Evolutionary conservation across 2,113 vertebrate species (phyloP).

Genomic region (Oriolus oriolus): DNA sequence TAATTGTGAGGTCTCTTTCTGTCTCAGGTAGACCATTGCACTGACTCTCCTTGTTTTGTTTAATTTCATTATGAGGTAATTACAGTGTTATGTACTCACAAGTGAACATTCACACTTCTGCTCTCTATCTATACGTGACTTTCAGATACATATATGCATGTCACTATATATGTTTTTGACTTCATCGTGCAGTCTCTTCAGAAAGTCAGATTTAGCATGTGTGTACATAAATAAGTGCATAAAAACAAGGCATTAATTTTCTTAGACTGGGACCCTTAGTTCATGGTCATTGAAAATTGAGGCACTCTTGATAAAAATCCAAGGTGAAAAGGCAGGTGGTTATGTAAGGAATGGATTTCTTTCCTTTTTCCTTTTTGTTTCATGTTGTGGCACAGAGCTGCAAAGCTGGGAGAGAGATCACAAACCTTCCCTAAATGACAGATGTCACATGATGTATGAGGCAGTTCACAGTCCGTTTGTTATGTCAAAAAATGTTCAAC

Average conservation of each 20-base stretch:
- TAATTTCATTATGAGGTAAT: neutral
- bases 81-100: neutral
- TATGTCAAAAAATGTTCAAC: accelerated
- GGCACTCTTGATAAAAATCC: neutral
- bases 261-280: neutral
- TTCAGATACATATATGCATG: neutral
- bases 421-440: neutral
- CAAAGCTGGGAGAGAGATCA: neutral
- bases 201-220: neutral
- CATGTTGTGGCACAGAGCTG: neutral
- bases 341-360: neutral
- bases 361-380: neutral
- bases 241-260: neutral
- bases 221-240: neutral
- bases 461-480: neutral
- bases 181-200: neutral
- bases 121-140: neutral
- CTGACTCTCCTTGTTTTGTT: neutral
- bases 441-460: neutral
- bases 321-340: neutral
- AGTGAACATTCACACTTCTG: neutral
- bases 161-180: neutral
- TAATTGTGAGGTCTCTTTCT: neutral
- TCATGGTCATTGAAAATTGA: neutral
- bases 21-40: neutral